Percentiles rank a stretch among this genome's conserved stretches.
These are phyloP conservation scores for Alethe diademata DNA, from an alignment of 2,113 vertebrate genomes.

Conservation along the genomic window DNA sequence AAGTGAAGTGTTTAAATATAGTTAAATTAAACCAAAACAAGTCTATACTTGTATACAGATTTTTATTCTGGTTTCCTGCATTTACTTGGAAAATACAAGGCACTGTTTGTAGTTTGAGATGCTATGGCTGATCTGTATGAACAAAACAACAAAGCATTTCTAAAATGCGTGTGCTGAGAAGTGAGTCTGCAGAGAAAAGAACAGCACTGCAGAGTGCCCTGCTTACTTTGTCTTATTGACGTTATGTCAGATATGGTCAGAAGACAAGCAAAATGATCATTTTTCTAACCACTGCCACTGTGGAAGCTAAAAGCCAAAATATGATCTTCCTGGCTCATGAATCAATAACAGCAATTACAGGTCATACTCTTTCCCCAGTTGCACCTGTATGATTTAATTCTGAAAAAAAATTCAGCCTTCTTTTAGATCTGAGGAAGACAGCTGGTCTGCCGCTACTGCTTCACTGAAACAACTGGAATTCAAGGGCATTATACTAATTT, in stretches of 20 bases:
- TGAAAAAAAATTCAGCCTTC: neutral
- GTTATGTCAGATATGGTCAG: constrained; percentile 14
- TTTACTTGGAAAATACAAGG: neutral
- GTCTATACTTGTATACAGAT: neutral
- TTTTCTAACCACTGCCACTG: neutral
- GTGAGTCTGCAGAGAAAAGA: neutral
- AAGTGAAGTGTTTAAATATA: neutral
- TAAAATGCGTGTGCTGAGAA: neutral
- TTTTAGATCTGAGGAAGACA: neutral
- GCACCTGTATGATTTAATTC: neutral
- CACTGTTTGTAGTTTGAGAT: neutral
- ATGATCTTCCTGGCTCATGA: neutral
- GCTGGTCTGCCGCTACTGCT: neutral
- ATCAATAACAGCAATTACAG: constrained; percentile 31
- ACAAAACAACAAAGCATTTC: neutral
- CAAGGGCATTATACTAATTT: neutral
- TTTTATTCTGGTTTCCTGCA: neutral
- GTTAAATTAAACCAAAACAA: neutral
- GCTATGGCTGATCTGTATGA: neutral
- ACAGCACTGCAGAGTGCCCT: neutral
- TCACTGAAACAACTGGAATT: neutral
- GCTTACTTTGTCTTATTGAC: constrained; percentile 4
- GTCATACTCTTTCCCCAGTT: neutral
- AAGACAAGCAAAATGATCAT: constrained; percentile 19
- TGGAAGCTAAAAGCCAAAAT: neutral